Percentiles rank a stretch among this genome's conserved stretches.
Conservation (phyloP, 2,888 invertebrate species). For the Tipula helvola region DNA sequence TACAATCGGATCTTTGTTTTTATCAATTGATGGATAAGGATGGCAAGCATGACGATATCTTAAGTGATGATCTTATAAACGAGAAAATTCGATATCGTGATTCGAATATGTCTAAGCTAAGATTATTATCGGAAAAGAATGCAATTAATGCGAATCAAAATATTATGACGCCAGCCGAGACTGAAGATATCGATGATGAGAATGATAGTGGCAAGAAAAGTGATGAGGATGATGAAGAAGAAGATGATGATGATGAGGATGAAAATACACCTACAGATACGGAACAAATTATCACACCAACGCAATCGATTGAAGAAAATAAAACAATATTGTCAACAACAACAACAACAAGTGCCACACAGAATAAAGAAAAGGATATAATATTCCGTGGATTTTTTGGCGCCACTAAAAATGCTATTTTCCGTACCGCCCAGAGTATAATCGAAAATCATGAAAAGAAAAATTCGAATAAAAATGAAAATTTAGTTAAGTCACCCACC, state of each 20-base stretch:
- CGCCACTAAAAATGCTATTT: constrained; percentile 36
- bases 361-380: constrained; percentile 26
- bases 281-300: neutral
- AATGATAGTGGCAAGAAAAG: constrained; percentile 18
- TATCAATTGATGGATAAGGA: constrained; percentile 32
- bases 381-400: constrained; percentile 35
- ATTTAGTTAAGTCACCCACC: constrained; percentile 29
- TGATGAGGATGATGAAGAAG: constrained; percentile 15
- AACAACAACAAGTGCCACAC: neutral
- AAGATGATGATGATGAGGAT: constrained; percentile 16
- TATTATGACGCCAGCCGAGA: constrained; percentile 17
- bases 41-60: constrained; percentile 20
- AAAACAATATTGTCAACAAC: neutral
- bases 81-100: constrained; percentile 11
- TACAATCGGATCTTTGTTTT: constrained; percentile 32
- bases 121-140: neutral
- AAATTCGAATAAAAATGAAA: constrained; percentile 27
- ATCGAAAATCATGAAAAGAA: constrained; percentile 37
- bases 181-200: constrained; percentile 15
- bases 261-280: constrained; percentile 10
- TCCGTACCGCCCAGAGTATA: constrained; percentile 36
- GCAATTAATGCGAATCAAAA: constrained; percentile 16
- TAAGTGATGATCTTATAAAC: constrained; percentile 19
- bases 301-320: neutral
- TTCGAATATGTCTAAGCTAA: neutral